phyloP scores from a whole-genome alignment of 2,113 vertebrate species.

The Saiga tatarica region DNA sequence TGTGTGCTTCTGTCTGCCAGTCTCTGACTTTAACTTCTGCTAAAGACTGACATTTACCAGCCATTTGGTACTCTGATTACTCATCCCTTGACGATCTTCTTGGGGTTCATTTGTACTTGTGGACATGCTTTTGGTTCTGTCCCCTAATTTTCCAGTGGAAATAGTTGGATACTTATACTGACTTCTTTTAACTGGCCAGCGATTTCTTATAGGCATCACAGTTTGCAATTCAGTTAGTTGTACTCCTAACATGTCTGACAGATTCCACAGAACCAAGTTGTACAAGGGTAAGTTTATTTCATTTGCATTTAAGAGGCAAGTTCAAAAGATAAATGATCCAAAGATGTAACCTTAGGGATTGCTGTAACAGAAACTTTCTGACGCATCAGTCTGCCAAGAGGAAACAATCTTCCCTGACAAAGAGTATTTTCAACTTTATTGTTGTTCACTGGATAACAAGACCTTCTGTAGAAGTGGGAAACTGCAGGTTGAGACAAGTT shows the following conservation, averaged over 20 bases:
- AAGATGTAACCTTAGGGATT: not conserved
- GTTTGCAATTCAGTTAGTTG: not conserved
- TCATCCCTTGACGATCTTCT: not conserved
- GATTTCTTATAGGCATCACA: not conserved
- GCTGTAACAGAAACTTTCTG: not conserved
- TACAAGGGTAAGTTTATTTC: not conserved
- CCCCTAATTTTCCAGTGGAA: not conserved
- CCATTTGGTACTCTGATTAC: not conserved
- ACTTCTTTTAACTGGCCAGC: not conserved
- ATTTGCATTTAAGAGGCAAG: not conserved
- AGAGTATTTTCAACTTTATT: not conserved
- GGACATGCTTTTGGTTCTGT: not conserved
- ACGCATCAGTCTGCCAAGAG: not conserved
- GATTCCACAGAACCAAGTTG: not conserved
- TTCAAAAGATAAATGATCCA: not conserved
- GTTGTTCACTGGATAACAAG: not conserved
- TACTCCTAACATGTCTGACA: not conserved
- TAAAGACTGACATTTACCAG: not conserved
- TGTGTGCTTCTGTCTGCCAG: not conserved
- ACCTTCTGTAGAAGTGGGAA: not conserved
- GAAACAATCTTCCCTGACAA: not conserved
- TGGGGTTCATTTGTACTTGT: not conserved
- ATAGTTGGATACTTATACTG: not conserved
- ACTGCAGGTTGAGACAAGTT: not conserved
- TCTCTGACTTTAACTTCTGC: not conserved